Evolutionary conservation across 35 echinoderm and acorn worm genomes (phyloP).

Genomic region (Heliocidaris erythrogramma): DNA sequence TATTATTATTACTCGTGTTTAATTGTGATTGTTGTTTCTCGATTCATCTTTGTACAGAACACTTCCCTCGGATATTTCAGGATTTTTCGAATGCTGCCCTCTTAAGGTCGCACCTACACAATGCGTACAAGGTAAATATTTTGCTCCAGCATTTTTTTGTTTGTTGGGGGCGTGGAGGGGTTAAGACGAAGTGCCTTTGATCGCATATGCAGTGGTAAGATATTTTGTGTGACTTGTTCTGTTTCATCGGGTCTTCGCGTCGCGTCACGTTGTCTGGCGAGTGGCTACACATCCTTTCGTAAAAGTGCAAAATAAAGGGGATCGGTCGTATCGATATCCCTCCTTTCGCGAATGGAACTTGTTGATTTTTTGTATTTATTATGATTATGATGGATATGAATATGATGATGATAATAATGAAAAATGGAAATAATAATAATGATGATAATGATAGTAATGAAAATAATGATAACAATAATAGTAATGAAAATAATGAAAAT

Average conservation of each 20-base stretch:
- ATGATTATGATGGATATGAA: neutral
- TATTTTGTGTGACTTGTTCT: too few species aligned
- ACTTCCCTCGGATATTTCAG: neutral
- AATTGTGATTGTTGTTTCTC: neutral
- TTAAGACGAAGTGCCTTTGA: too few species aligned
- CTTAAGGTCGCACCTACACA: neutral
- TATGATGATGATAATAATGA: neutral
- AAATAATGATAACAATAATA: neutral
- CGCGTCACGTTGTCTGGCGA: too few species aligned
- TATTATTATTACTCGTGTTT: too few species aligned
- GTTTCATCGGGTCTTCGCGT: too few species aligned
- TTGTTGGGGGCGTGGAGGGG: too few species aligned
- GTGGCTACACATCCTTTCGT: too few species aligned
- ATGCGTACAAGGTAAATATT: conserved; percentile 23
- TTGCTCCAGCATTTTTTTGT: neutral
- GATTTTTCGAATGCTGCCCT: conserved; percentile 42
- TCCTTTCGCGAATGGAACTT: too few species aligned
- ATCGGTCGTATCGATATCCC: too few species aligned
- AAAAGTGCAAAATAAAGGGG: too few species aligned
- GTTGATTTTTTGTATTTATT: neutral
- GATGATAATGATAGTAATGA: neutral
- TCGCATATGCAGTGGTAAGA: too few species aligned
- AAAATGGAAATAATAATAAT: too few species aligned
- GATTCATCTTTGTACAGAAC: neutral
- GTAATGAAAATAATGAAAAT: neutral